Conservation (phyloP, 2,797 vertebrate species). For the Xerus rutilus region DNA sequence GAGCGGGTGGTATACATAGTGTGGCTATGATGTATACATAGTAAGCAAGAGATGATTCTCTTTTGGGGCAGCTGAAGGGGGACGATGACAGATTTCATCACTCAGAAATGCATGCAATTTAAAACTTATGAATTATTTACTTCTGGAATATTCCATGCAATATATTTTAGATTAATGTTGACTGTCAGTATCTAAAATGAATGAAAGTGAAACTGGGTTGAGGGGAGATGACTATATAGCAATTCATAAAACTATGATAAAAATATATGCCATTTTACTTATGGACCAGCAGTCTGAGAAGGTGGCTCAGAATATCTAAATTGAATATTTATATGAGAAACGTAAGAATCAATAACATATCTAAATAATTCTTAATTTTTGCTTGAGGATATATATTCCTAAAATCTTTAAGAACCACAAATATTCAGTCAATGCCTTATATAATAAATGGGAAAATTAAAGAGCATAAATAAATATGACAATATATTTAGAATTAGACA, state of each 20-base stretch:
- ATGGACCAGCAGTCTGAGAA: not conserved
- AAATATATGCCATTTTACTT: not conserved
- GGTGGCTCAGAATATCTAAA: not conserved
- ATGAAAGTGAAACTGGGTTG: not conserved
- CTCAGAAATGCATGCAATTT: not conserved
- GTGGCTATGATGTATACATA: not conserved
- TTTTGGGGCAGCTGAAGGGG: not conserved
- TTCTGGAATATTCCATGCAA: not conserved
- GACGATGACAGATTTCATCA: not conserved
- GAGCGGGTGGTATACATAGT: too few species aligned
- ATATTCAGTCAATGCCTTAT: slow-evolving; percentile 51
- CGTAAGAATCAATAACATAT: slow-evolving; percentile 9
- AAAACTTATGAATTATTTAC: not conserved
- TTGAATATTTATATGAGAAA: not conserved
- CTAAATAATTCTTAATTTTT: not conserved
- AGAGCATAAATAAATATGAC: not conserved
- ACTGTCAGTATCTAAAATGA: not conserved
- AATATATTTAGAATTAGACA: slow-evolving; percentile 29
- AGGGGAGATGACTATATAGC: not conserved
- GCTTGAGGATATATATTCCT: slow-evolving; percentile 13
- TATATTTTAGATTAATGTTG: not conserved
- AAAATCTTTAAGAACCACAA: slow-evolving; percentile 63
- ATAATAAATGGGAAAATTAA: slow-evolving; percentile 64
- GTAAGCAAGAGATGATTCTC: not conserved
- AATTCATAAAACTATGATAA: slow-evolving; percentile 14